A percentile compares a stretch with the other conserved stretches of the same genome.
These are phyloP conservation scores for Candidula unifasciata DNA, from an alignment of 2,888 invertebrate species.

Conservation along the genomic window DNA sequence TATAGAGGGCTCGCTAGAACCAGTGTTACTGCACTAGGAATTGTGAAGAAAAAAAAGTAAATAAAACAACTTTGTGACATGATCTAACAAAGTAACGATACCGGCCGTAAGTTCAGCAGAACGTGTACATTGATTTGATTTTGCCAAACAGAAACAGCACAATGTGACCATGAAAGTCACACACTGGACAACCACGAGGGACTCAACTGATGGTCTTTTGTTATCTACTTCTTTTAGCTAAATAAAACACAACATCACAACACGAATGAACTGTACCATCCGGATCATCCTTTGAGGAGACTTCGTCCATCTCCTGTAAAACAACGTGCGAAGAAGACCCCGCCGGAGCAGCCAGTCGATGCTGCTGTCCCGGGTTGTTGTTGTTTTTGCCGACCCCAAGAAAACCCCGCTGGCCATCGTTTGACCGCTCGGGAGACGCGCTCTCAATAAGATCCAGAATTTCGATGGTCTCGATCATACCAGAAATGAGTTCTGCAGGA, in stretches of 20 bases:
- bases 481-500: conserved; percentile 25
- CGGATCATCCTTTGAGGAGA: conserved; percentile 32
- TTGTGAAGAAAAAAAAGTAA: too few relatives aligned
- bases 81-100: too few relatives aligned
- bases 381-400: conserved; percentile 10
- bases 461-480: conserved; percentile 51
- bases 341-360: conserved; percentile 36
- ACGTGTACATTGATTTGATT: too few relatives aligned
- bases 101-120: too few relatives aligned
- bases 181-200: conserved; percentile 5
- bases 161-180: too few relatives aligned
- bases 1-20: too few relatives aligned
- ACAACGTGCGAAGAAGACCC: conserved; percentile 14
- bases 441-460: conserved; percentile 51
- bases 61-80: too few relatives aligned
- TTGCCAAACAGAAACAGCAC: too few relatives aligned
- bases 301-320: conserved; percentile 36
- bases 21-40: too few relatives aligned
- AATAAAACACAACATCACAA: neutral
- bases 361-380: conserved; percentile 28
- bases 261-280: conserved; percentile 30
- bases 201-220: neutral
- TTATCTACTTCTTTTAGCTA: too few relatives aligned
- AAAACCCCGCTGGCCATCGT: conserved; percentile 45
- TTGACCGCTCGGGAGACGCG: conserved; percentile 44